Evolutionary conservation across 2,888 invertebrate species (phyloP).

Genomic region (Chrysina gloriosa): DNA sequence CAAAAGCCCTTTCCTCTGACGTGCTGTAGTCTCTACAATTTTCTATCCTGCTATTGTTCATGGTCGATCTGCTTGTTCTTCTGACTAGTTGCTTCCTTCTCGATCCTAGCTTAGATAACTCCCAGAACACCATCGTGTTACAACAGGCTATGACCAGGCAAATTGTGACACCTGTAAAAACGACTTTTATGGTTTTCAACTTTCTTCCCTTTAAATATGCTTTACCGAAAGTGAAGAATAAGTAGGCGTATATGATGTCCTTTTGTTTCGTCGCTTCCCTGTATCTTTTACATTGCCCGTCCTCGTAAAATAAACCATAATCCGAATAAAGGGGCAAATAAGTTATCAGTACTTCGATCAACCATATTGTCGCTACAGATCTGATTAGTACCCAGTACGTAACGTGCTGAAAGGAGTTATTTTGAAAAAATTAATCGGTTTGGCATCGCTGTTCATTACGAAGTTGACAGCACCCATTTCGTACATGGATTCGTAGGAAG

Average conservation of each 20-base stretch:
- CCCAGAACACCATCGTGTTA: conserved; percentile 84
- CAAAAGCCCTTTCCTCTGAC: conserved; percentile 86
- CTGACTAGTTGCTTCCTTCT: conserved; percentile 62
- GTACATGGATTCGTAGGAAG: not conserved
- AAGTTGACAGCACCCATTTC: not conserved
- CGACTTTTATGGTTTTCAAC: conserved; percentile 8
- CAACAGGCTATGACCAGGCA: conserved; percentile 83
- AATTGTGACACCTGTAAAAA: conserved; percentile 73
- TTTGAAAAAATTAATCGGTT: conserved; percentile 5
- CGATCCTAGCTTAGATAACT: conserved; percentile 73
- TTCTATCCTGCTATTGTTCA: conserved; percentile 56
- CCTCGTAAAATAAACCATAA: conserved; percentile 78
- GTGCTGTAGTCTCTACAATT: conserved; percentile 67
- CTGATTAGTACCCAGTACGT: conserved; percentile 81
- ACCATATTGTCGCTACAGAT: conserved; percentile 77
- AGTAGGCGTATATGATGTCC: conserved; percentile 80
- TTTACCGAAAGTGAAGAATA: conserved; percentile 82
- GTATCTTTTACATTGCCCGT: conserved; percentile 70
- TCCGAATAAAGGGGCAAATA: conserved; percentile 78
- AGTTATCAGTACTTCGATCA: conserved; percentile 76
- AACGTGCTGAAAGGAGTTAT: conserved; percentile 59
- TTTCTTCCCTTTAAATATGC: too few species aligned
- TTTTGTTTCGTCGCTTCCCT: conserved; percentile 73
- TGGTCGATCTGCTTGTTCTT: conserved; percentile 63
- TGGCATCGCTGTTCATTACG: too few species aligned